phyloP scores from a whole-genome alignment of 2,888 invertebrate species.

The Achlya flavicornis region DNA sequence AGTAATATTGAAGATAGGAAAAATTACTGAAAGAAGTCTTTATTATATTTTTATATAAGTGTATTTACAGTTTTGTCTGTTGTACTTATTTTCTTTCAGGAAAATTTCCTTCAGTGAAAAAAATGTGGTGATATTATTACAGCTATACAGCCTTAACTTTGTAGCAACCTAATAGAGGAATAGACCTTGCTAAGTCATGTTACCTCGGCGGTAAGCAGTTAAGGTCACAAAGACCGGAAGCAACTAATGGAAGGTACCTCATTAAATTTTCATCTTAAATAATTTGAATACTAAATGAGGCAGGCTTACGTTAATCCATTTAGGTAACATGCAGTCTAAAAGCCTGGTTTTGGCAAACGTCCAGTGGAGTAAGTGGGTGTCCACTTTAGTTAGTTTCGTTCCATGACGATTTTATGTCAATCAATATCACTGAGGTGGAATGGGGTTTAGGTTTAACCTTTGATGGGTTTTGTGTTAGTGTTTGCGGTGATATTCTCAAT shows the following conservation, averaged over 20 bases:
- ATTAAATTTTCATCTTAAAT: slow-evolving; percentile 24
- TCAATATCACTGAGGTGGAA: slow-evolving; percentile 28
- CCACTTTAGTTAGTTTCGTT: slow-evolving; percentile 15
- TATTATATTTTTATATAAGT: too few relatives aligned
- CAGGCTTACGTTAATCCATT: slow-evolving; percentile 5
- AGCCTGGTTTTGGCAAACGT: slow-evolving; percentile 17
- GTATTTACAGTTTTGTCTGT: too few relatives aligned
- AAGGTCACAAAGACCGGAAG: background rate
- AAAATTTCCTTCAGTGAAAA: too few relatives aligned
- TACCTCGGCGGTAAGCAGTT: background rate
- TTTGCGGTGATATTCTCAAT: too few relatives aligned
- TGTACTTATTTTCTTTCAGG: too few relatives aligned
- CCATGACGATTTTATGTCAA: slow-evolving; percentile 24
- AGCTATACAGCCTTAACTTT: too few relatives aligned
- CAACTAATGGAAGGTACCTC: slow-evolving; percentile 17
- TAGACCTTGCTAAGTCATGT: background rate
- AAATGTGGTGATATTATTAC: too few relatives aligned
- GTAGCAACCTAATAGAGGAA: too few relatives aligned
- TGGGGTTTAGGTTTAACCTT: slow-evolving; percentile 11
- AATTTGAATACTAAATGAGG: slow-evolving; percentile 23
- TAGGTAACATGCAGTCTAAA: background rate
- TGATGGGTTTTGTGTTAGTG: background rate
- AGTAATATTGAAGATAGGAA: too few relatives aligned
- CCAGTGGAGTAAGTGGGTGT: slow-evolving; percentile 16
- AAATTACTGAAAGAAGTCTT: too few relatives aligned